Conservation (phyloP, 2,113 vertebrate species). For the Excalfactoria chinensis region DNA sequence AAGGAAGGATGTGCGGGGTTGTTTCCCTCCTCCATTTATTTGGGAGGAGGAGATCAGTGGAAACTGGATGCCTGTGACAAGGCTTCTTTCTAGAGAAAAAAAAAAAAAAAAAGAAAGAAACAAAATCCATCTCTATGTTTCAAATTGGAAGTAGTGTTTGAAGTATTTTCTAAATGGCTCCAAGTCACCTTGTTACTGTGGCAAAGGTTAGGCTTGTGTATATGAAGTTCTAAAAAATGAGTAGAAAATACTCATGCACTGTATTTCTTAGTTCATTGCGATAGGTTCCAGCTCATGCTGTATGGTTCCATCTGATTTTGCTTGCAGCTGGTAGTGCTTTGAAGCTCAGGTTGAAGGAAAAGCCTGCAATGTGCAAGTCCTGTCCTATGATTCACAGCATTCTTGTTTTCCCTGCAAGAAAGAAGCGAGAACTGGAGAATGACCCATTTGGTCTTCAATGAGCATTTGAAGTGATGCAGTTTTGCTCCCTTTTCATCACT, state of each 20-base stretch:
- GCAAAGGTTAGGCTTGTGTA: neutral
- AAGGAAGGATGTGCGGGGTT: neutral
- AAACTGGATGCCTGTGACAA: neutral
- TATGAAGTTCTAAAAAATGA: neutral
- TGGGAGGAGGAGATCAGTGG: neutral
- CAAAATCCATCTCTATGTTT: neutral
- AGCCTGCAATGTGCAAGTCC: neutral
- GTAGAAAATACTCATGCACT: neutral
- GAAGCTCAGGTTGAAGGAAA: neutral
- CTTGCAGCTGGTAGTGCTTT: neutral
- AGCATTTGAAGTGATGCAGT: neutral
- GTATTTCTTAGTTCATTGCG: neutral
- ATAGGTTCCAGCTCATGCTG: neutral
- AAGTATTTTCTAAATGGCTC: neutral
- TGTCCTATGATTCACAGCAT: fast-evolving
- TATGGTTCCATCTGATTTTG: neutral
- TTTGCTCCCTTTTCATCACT: neutral
- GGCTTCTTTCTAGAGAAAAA: neutral
- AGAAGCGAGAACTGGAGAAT: neutral
- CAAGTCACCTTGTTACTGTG: neutral
- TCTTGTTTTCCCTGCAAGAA: neutral
- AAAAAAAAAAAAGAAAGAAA: too few species aligned
- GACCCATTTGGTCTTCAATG: fast-evolving
- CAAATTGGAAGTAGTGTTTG: neutral
- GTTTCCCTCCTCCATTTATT: neutral